These are phyloP conservation scores for Ennomos erosarius DNA, from an alignment of 2,888 invertebrate genomes.

Conservation along the genomic window DNA sequence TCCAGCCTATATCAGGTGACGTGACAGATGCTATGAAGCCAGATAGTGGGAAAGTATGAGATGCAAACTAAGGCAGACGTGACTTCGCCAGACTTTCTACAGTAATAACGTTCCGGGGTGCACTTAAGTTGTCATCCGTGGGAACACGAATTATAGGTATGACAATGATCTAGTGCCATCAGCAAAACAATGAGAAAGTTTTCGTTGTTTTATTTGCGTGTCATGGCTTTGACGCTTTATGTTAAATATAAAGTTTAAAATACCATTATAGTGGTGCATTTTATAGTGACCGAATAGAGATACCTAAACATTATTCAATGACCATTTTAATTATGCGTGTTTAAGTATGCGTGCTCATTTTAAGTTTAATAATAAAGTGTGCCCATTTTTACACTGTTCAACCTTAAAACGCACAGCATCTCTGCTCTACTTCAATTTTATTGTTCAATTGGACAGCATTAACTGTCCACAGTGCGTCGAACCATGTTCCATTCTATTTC, in stretches of 20 bases:
- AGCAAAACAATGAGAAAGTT: conserved; percentile 63
- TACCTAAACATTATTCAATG: too few species aligned
- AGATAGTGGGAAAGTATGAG: conserved; percentile 70
- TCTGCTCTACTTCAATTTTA: not conserved
- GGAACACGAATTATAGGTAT: conserved; percentile 73
- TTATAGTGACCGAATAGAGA: too few species aligned
- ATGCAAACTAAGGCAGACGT: conserved; percentile 81
- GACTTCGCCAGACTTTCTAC: conserved; percentile 79
- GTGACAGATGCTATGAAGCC: conserved; percentile 74
- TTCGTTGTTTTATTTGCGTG: conserved; percentile 28
- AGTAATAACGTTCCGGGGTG: conserved; percentile 65
- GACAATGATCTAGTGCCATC: conserved; percentile 63
- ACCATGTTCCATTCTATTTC: conserved; percentile 56
- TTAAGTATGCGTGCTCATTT: too few species aligned
- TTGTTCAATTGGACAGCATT: conserved; percentile 14
- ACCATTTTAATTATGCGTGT: too few species aligned
- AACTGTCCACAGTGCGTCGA: conserved; percentile 32
- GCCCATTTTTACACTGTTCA: too few species aligned
- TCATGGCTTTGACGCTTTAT: not conserved
- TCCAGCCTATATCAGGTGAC: conserved; percentile 67
- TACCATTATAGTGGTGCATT: not conserved
- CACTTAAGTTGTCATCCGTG: conserved; percentile 79
- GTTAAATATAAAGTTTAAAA: not conserved
- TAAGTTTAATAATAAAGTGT: too few species aligned
- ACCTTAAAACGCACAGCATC: too few species aligned